These are phyloP conservation scores for Minunthozetes semirufus DNA, from an alignment of 2,888 invertebrate genomes.

Conservation along the genomic window DNA sequence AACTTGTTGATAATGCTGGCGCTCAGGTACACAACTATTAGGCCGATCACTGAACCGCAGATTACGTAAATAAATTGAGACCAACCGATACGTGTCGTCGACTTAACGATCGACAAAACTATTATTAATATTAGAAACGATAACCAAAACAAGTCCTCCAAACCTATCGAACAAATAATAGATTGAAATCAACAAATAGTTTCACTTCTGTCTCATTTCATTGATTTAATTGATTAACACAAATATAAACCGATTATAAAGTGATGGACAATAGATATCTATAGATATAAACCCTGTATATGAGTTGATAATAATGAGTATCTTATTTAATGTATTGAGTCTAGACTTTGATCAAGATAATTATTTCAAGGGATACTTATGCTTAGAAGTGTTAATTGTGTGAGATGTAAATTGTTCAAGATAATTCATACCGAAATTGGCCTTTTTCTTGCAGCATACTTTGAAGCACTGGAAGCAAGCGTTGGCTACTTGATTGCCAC, in stretches of 20 bases:
- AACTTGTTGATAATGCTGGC: constrained; percentile 31
- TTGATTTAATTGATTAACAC: neutral
- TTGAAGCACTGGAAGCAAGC: constrained; percentile 27
- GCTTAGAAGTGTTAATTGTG: no score
- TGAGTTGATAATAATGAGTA: no score
- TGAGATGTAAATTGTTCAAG: no score
- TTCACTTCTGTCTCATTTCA: neutral
- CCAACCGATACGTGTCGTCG: constrained; percentile 24
- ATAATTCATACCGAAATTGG: constrained; percentile 32
- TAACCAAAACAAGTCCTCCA: constrained; percentile 35
- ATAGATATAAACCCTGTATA: no score
- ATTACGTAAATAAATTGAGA: constrained; percentile 21
- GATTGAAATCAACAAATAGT: neutral
- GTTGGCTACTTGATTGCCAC: neutral
- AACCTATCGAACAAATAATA: neutral
- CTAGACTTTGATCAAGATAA: no score
- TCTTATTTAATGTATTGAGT: no score
- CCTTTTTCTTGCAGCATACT: constrained; percentile 33
- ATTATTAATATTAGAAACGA: constrained; percentile 27
- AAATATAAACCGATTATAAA: neutral
- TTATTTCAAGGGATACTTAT: no score
- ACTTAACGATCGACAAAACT: constrained; percentile 20
- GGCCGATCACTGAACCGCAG: constrained; percentile 5
- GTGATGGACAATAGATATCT: no score
- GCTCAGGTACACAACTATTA: constrained; percentile 17